A percentile compares a stretch with the other conserved stretches of the same genome.
Evolutionary conservation across 1,140 invertebrate species (phyloP).

Genomic region (Cardiocondyla obscurior): DNA sequence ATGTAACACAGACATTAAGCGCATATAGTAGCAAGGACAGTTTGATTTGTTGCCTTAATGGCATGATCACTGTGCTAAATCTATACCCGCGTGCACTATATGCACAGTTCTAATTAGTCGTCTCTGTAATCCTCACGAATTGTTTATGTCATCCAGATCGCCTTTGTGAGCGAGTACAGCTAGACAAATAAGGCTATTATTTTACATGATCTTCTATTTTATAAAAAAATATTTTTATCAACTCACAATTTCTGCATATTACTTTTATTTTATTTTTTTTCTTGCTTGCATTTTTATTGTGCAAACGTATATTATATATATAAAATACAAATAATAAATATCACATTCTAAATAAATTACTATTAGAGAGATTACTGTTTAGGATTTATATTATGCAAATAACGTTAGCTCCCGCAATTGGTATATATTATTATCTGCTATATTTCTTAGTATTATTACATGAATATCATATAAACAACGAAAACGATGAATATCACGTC

Average conservation of each 20-base stretch:
- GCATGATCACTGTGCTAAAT: constrained; percentile 12
- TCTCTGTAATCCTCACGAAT: constrained; percentile 7
- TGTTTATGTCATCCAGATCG: constrained; percentile 31
- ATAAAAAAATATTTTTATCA: not conserved
- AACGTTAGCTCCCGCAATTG: not conserved
- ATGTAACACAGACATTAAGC: not conserved
- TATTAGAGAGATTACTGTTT: not conserved
- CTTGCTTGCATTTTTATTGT: not conserved
- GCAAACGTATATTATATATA: not conserved
- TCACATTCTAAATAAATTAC: not conserved
- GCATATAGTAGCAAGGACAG: constrained; percentile 6
- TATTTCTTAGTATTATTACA: not conserved
- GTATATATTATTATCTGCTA: not conserved
- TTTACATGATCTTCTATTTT: not conserved
- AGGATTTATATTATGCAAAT: not conserved
- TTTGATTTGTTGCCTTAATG: constrained; percentile 40
- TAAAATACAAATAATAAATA: not conserved
- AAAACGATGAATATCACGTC: not conserved
- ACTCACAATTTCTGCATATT: not conserved
- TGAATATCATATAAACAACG: not conserved
- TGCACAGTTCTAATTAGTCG: constrained; percentile 23
- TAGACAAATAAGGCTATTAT: not conserved
- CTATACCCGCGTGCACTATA: not conserved
- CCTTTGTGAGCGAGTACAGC: not conserved
- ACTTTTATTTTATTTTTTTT: not conserved